Evolutionary conservation across 2,888 invertebrate species (phyloP), one percentile per base, ranked within the genome.

Genomic region (Stenichneumon culpator): DNA sequence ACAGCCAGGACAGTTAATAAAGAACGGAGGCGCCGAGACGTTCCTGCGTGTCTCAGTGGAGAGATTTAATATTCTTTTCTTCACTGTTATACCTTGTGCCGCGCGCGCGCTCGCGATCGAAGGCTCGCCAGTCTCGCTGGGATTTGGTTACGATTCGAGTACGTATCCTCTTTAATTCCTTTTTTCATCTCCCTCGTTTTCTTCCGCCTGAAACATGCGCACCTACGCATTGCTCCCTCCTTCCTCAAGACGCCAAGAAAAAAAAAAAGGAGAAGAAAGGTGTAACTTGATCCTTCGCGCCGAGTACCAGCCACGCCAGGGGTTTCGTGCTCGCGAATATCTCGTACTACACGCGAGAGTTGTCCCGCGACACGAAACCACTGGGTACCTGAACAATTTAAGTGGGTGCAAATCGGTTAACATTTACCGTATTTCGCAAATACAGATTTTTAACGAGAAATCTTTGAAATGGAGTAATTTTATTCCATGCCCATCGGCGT

Each of bases 41-140:
- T 44, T 36, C 52, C 70, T 72, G 82, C 44, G 77, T 67, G 80
- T 77, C 57, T 78, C 70, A 32, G 11, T 3, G 32, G 67, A 52
- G 50, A 67, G 72, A 77, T 80, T 80, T 80, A 77, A 77, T 84
- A 80, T 84, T 80, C 69, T 80, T 77, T 68, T 75, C 65, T 32
- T 57, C 68, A 3, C 69, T 32, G 52, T n/a, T 69, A 69, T 57
- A 75, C 25, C 50, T 44, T 47, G 70, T 65, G 19, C 36, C 69
- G 69, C 69, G 52, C 22, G 52, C 52, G 52, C 54, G 54, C 54
- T 19, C 19, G 60, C 52, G 19, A 52, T 0, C 19, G 52, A 47
- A 63, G 57, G 22, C 72, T 73, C 77, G 25, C 14, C 68, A 36
- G 50, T 84, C 73, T 65, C 47, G 69, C 72, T 73, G 73, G 25